These are phyloP conservation scores for Pemphigus obesinymphae DNA, from an alignment of 1,140 invertebrate species.

Conservation along the genomic window DNA sequence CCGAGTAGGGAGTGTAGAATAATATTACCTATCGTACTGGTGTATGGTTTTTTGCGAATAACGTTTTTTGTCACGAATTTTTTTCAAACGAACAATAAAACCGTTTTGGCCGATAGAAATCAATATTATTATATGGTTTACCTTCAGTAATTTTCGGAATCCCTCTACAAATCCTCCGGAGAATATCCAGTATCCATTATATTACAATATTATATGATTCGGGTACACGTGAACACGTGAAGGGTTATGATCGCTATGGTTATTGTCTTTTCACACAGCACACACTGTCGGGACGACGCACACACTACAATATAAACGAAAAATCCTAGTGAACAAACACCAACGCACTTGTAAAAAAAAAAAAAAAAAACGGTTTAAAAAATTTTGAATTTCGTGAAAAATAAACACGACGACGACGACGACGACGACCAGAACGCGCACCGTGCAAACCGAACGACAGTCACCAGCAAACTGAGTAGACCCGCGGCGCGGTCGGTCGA, in stretches of 20 bases:
- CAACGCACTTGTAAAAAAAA: not conserved
- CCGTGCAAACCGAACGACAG: not conserved
- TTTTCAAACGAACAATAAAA: not conserved
- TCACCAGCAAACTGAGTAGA: constrained; percentile 3
- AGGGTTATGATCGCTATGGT: not conserved
- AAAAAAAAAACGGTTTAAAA: not conserved
- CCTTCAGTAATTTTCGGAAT: not conserved
- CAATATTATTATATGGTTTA: not conserved
- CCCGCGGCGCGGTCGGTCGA: not conserved
- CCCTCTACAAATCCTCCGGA: not conserved
- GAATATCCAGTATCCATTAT: not conserved
- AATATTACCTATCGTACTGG: no score
- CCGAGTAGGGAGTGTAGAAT: not conserved
- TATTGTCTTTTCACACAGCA: not conserved
- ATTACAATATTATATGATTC: not conserved
- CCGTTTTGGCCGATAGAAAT: not conserved
- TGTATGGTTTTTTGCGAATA: no score
- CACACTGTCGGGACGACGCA: not conserved
- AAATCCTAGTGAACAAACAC: no score
- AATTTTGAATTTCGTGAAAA: not conserved
- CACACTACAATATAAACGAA: not conserved
- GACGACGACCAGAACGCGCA: not conserved
- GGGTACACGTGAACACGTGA: no score
- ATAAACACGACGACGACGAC: not conserved
- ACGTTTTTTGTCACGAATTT: no score